These are phyloP conservation scores for Eupleurogrammus muticus DNA, from an alignment of 2,797 vertebrate species.

Conservation along the genomic window DNA sequence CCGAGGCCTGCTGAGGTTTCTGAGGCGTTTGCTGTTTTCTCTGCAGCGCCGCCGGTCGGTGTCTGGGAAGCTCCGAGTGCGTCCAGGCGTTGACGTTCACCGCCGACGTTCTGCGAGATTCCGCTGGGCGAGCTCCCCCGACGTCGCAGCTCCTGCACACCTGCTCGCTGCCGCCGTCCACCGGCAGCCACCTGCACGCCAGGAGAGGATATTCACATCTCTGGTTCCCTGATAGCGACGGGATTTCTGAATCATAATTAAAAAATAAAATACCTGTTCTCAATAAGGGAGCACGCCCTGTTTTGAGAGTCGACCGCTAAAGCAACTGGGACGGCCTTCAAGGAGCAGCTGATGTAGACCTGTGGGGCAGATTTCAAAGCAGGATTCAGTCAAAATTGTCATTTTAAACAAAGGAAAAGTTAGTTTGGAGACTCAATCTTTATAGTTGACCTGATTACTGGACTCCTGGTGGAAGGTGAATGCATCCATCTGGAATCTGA, in stretches of 20 bases:
- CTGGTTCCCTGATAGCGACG: neutral
- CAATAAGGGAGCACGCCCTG: conserved; percentile 77
- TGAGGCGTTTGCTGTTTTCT: neutral
- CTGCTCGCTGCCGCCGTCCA: conserved; percentile 73
- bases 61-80: too few relatives aligned
- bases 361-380: conserved; percentile 29
- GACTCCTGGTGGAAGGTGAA: conserved; percentile 73
- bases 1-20: conserved; percentile 6
- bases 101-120: too few relatives aligned
- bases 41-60: conserved; percentile 25
- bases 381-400: neutral
- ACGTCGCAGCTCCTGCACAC: conserved; percentile 70
- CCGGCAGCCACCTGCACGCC: conserved; percentile 80
- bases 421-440: neutral
- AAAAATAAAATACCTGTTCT: conserved; percentile 60
- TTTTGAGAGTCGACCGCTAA: conserved; percentile 41
- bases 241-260: neutral
- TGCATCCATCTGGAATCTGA: conserved; percentile 75
- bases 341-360: conserved; percentile 76
- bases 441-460: conserved; percentile 60
- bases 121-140: too few relatives aligned
- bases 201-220: neutral
- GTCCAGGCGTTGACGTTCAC: too few relatives aligned
- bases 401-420: too few relatives aligned
- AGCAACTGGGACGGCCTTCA: conserved; percentile 67